Evolutionary conservation across 2,113 vertebrate genomes (phyloP).

Genomic region (Panthera tigris): DNA sequence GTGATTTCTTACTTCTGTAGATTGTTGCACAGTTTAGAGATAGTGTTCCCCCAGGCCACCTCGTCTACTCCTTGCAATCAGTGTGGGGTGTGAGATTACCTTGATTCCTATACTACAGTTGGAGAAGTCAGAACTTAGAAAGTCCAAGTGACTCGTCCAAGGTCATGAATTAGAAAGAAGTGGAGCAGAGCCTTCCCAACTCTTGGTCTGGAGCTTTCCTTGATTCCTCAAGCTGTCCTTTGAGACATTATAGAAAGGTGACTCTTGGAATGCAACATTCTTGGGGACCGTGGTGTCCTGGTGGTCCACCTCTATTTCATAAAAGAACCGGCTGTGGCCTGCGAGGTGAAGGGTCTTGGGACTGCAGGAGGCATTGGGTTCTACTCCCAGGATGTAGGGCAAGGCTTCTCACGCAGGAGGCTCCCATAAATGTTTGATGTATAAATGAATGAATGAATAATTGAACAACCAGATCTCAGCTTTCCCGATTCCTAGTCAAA

Average conservation of each 20-base stretch:
- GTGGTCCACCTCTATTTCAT: background rate
- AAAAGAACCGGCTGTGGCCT: background rate
- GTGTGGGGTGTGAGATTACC: too few relatives aligned
- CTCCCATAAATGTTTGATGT: background rate
- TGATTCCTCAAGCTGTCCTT: background rate
- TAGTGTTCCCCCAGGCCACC: background rate
- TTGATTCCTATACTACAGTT: background rate
- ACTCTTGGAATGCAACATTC: background rate
- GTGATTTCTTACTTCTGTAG: background rate
- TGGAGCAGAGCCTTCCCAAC: background rate
- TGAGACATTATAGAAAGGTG: background rate
- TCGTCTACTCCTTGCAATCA: background rate
- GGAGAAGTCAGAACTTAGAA: background rate
- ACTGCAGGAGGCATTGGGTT: background rate
- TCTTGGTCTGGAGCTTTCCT: background rate
- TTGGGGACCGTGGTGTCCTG: background rate
- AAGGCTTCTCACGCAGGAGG: background rate
- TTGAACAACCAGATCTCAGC: background rate
- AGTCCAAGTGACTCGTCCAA: background rate
- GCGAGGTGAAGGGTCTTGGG: background rate
- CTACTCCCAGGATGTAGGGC: background rate
- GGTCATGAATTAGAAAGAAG: background rate
- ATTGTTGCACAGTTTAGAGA: background rate
- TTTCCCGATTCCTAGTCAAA: background rate
- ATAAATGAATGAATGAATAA: constrained; percentile 25